A percentile compares a stretch with the other conserved stretches of the same genome.
These are phyloP conservation scores for Chrysogorgia sp. DNA, from an alignment of 92 coral and sea anemone genomes.

Conservation along the genomic window DNA sequence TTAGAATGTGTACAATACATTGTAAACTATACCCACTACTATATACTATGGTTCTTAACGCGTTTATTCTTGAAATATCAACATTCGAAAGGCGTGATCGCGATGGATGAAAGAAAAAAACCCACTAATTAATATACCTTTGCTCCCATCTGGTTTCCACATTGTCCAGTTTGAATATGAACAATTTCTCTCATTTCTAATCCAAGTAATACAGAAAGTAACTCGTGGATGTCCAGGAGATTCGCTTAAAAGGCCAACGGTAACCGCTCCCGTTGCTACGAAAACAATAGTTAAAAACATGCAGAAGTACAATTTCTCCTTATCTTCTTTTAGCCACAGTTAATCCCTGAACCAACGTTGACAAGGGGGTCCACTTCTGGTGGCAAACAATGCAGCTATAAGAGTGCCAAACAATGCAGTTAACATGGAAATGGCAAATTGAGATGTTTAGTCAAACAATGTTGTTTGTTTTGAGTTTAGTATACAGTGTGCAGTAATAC, in stretches of 20 bases:
- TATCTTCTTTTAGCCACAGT: constrained; percentile 14
- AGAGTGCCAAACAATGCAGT: neutral
- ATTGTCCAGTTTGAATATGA: constrained; percentile 94
- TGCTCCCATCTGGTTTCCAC: constrained; percentile 97
- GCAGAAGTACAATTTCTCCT: constrained; percentile 12
- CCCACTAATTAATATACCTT: constrained; percentile 63
- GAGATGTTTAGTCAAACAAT: neutral
- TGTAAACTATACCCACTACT: too few species aligned
- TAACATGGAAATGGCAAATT: neutral
- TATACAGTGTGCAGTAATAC: neutral
- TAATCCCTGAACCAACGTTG: constrained; percentile 26
- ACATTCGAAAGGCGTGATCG: too few species aligned
- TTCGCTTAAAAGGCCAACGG: neutral
- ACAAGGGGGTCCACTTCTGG: constrained; percentile 6
- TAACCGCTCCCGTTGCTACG: constrained; percentile 22
- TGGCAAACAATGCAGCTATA: neutral
- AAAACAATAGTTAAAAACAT: constrained; percentile 6
- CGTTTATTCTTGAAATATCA: too few species aligned
- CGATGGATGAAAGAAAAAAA: neutral
- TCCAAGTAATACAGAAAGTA: neutral
- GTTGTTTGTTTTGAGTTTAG: constrained; percentile 15
- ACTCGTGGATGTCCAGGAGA: neutral
- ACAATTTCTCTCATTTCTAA: constrained; percentile 91
- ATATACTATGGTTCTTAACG: too few species aligned
- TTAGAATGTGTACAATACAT: too few species aligned